Evolutionary conservation across 1,140 invertebrate species (phyloP), one percentile per base, ranked within the genome.

Genomic region (Heterodera schachtii): DNA sequence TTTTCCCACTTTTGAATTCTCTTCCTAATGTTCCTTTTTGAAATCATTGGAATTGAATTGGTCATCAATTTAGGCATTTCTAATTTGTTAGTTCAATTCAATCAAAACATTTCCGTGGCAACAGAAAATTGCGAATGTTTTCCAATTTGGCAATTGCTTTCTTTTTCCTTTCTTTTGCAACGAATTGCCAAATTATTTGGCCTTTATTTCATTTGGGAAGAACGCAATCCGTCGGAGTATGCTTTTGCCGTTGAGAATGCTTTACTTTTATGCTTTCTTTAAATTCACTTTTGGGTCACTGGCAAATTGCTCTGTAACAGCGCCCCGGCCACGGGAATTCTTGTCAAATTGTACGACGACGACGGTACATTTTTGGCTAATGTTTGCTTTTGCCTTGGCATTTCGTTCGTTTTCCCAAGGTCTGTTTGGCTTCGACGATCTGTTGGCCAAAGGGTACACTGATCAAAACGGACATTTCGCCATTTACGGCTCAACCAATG

Each of bases 271-370:
- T 64, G 19, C 6, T 64, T 64, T 60, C 1, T 64, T 64, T n/a
- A 5, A 64, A 64, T 64, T 64, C 31, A 31, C 31, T 31, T 31
- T 31, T 64, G 57, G 57, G 57, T 64, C 19, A 64, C 57, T 19
- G 57, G 57, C 13, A 64, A 11, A 8, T 73, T 86, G 81, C 66
- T 73, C 21, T 85, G 84, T 73, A 69, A 86, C 43, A 84, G 84
- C 19, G 83, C 78, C 67, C 84, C 84, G 31, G 79, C 80, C 11
- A n/a, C 79, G n/a, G 80, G 80, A 64, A 78, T 85, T 57, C 70
- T 73, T 41, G 84, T 85, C 21, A 85, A 85, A 70, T 57, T 85
- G 8, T 85, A 82, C 60, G 84, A 85, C 69, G 81, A 85, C 64
- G 84, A 85, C 57, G 57, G 81, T 60, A n/a, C 57, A 64, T 64